Base-by-base conservation (phyloP, 2,113 vertebrate species). In the Setophaga coronata region DNA sequence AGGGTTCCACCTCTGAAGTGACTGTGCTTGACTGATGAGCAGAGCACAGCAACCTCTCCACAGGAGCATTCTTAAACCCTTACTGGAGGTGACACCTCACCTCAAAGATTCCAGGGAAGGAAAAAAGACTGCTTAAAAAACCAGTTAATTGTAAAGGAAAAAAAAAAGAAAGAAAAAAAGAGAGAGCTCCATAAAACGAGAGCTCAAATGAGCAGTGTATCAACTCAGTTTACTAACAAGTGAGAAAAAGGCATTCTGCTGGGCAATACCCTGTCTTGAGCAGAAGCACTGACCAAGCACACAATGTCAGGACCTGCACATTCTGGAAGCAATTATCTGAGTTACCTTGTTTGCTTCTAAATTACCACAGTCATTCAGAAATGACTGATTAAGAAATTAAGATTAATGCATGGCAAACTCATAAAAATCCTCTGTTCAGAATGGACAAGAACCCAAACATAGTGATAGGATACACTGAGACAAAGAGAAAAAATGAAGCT, bases 241-340 rank as follows among this genome's bases (percentile, higher is more conserved):
- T 20, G 24, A 64, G 50, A 62, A 51, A 61, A 72, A 70, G 12
- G 25, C 34, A 38, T 82, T 79, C 31, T 57, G 10, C 54, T 50
- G 34, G 45, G 31, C 28, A 60, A 33, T 5, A 33, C 0, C 0
- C 45, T 48, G 10, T 45, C 33, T 45, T 43, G 34, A 76, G 45
- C 51, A 43, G 53, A 34, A 89, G 24, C 28, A 13, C 20, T 57
- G 42, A 48, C 20, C 47, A 66, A 60, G 38, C 34, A 47, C 42
- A 54, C 0, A 1, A 53, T 50, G 28, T 20, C 1, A 3, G 31
- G 25, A 16, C 36, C 89, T 33, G 14, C 21, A 48, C 0, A 0
- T 57, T 71, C 56, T 51, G 19, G 24, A 56, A 76, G 15, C 24
- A 82, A 73, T 62, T 36, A 47, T 14, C 24, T 9, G 29, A 86